A percentile compares a stretch with the other conserved stretches of the same genome.
Conservation (phyloP, 2,113 vertebrate species). For the Festucalex cinctus region DNA sequence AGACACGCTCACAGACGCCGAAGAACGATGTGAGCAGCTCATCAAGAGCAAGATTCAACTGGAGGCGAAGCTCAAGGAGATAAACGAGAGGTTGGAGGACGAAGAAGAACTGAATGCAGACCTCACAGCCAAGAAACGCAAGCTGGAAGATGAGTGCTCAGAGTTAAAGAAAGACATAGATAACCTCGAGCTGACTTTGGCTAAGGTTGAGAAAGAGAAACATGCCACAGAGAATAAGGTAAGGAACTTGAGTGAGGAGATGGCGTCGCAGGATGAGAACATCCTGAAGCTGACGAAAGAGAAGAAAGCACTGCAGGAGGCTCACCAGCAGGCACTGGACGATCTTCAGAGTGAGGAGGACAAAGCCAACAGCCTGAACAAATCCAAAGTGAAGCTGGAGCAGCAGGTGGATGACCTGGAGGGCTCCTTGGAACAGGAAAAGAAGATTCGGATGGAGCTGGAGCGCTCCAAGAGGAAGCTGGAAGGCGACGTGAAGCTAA, state of each 20-base stretch:
- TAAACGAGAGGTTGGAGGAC: conserved; percentile 82
- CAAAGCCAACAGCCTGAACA: conserved; percentile 85
- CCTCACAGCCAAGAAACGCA: conserved; percentile 88
- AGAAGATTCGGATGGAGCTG: conserved; percentile 83
- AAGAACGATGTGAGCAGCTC: conserved; percentile 89
- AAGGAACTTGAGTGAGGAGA: conserved; percentile 92
- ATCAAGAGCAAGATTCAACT: conserved; percentile 93
- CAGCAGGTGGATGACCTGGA: conserved; percentile 90
- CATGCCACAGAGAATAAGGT: conserved; percentile 79
- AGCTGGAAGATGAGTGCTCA: conserved; percentile 82
- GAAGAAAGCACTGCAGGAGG: conserved; percentile 90
- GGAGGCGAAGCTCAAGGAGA: conserved; percentile 89
- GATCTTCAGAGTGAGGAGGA: conserved; percentile 94
- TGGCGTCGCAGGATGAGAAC: conserved; percentile 89
- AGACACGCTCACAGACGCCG: conserved; percentile 84
- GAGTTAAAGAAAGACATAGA: conserved; percentile 77
- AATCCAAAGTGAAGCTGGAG: conserved; percentile 88
- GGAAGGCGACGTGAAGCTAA: conserved; percentile 83
- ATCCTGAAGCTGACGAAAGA: conserved; percentile 89
- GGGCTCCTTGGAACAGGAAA: conserved; percentile 83
- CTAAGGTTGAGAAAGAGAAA: conserved; percentile 75
- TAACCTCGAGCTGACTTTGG: conserved; percentile 72
- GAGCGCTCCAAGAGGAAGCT: conserved; percentile 83
- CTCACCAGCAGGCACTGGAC: conserved; percentile 90
- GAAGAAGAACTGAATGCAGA: conserved; percentile 91